Base-by-base conservation (phyloP, 2,888 invertebrate species). In the Phytoseiulus persimilis region DNA sequence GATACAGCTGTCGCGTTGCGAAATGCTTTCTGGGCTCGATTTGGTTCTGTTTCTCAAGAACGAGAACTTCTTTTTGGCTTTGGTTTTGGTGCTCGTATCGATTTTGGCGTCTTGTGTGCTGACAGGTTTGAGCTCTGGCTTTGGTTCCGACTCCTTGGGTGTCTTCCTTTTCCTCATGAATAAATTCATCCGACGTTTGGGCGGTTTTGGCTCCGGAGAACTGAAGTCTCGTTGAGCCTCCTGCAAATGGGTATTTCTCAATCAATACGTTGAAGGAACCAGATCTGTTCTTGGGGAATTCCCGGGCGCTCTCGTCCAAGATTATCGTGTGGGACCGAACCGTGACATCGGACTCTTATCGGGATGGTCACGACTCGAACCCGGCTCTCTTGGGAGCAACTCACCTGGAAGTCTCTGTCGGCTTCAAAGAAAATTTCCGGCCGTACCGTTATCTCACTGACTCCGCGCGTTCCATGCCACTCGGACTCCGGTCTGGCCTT, bases 391-490 rank as follows among this genome's bases (percentile, higher is more conserved):
- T 2, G 1, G 18, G 18, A 11, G 65, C 28, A 11, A 87, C 87
- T 31, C 32, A 87, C 87, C 87, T 87, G 87, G 31, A 87, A 87
- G 28, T 87, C 87, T 28, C 87, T 33, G 32, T 87, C 87, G 33
- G 39, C 87, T 33, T 87, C 87, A 18, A 6, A 87, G n/a, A 87
- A 87, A 33, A 87, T 45, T 32, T 87, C 87, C 9, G 32, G 39
- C n/a, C 87, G 32, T 28, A 87, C 87, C n/a, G 87, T 87, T 9
- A 87, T 45, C 45, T 87, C 87, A 33, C 87, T 87, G 32, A 87
- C 87, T n/a, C 87, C 87, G 87, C 87, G 87, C 18, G 31, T 39
- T n/a, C 87, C 87, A 87, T 45, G 87, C 87, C 87, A 87, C 6
- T 87, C 87, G 32, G 87, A 32, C 32, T 87, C 87, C 33, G 87